Base-by-base conservation (phyloP, 2,797 vertebrate species). In the Linurgus olivaceus region DNA sequence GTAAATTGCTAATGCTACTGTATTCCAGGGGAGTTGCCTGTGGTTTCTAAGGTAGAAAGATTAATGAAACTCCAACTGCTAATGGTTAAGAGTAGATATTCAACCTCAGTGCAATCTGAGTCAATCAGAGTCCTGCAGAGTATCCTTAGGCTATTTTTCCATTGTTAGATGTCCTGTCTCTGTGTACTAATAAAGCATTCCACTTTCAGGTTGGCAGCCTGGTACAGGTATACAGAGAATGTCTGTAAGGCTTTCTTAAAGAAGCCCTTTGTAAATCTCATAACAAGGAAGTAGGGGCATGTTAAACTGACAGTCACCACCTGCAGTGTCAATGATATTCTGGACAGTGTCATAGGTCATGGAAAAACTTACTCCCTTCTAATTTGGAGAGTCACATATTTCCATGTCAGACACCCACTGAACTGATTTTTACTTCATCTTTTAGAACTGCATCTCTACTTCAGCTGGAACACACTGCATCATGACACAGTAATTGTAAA, bases 21-120 rank as follows among this genome's bases (percentile, higher is more conserved):
- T 90, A 74, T 94, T 94, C 47, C 33, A 61, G n/a, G 62, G 85
- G 68, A 84, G 10, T 35, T 77, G n/a, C 86, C 58, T 44, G 42
- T 67, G 66, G 82, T 87, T 96, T 90, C 81, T 67, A 72, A 86
- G 59, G 94, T 95, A 91, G 90, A 71, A 90, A 93, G 94, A 96
- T 96, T 78, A 97, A 97, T 97, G 93, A 92, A 91, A 73, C 77
- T 88, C 54, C 77, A 79, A 4, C 40, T 82, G 79, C 92, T 95
- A 45, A 72, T 95, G 82, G 73, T 93, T 95, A 54, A 81, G 78
- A 86, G 71, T 80, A 82, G 52, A 37, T 95, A 87, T 96, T 93
- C 94, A 45, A 96, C 95, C 95, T 91, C 59, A 57, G 57, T 90
- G 73, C 24, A 80, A 68, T 93, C 55, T 86, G 77, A 87, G 63